phyloP scores from a whole-genome alignment of 2,888 invertebrate genomes.

The Agonopterix subpropinquella region DNA sequence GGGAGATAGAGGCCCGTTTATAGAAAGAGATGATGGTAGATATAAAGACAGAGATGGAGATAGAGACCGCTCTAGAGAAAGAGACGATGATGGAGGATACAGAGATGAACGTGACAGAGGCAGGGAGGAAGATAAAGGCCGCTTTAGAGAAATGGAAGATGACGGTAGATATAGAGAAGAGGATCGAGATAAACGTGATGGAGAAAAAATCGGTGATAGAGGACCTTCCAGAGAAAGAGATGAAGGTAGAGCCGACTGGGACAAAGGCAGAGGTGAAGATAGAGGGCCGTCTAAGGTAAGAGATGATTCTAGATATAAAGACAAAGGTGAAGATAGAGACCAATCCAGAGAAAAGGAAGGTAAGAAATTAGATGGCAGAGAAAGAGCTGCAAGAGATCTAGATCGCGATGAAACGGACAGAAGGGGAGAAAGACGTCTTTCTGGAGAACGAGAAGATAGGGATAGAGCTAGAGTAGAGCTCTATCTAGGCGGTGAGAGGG shows the following conservation, averaged over 20 bases:
- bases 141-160: neutral
- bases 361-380: neutral
- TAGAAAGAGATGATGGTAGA: neutral
- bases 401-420: too few relatives aligned
- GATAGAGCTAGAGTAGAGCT: neutral
- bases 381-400: neutral
- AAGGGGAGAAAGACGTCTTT: neutral
- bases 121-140: neutral
- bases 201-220: neutral
- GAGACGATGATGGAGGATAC: neutral
- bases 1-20: neutral
- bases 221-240: neutral
- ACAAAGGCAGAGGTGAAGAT: neutral
- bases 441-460: slow-evolving; percentile 2
- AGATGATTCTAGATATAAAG: neutral
- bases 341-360: neutral
- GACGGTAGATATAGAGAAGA: neutral
- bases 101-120: neutral
- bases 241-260: neutral
- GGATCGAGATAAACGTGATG: neutral
- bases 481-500: neutral
- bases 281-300: neutral
- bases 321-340: neutral
- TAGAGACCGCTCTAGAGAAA: neutral
- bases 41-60: neutral